Evolutionary conservation across 2,797 vertebrate genomes (phyloP).

Genomic region (Enteromius trimaculatus): DNA sequence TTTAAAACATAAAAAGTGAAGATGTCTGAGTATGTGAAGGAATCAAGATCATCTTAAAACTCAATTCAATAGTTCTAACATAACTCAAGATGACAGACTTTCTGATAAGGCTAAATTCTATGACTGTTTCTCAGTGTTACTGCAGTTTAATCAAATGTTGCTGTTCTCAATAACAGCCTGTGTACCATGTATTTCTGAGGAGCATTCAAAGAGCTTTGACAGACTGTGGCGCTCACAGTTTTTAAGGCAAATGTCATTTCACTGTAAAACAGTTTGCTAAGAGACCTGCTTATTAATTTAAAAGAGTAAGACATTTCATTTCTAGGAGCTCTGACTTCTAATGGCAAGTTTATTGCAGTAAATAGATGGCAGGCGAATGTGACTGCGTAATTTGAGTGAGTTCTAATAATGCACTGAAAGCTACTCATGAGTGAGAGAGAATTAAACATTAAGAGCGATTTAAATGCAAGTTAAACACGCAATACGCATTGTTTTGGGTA

Average conservation of each 20-base stretch:
- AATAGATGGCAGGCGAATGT: neutral
- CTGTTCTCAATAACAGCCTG: conserved; percentile 20
- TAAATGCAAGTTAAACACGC: conserved; percentile 15
- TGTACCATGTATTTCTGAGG: conserved; percentile 29
- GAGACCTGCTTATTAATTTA: conserved; percentile 19
- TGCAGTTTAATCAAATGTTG: conserved; percentile 28
- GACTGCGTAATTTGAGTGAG: neutral
- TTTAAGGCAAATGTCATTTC: conserved; percentile 33
- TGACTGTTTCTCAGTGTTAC: conserved; percentile 2
- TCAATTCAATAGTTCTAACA: no score
- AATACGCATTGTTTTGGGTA: conserved; percentile 27
- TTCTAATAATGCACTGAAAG: conserved; percentile 4
- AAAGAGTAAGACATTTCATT: conserved; percentile 17
- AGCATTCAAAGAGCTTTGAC: conserved; percentile 20
- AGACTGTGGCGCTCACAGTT: conserved; percentile 10
- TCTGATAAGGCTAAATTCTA: neutral
- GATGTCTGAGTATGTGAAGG: neutral
- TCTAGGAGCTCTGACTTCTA: neutral
- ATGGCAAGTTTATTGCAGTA: conserved; percentile 4
- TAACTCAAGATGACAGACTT: neutral
- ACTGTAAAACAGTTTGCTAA: conserved; percentile 15
- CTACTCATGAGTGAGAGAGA: neutral
- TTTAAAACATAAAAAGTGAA: neutral
- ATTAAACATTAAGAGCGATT: conserved; percentile 14
- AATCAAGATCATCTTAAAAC: neutral